Evolutionary conservation across 2,113 vertebrate species (phyloP), one percentile per base, ranked within the genome.

Genomic region (Heterochromis multidens): DNA sequence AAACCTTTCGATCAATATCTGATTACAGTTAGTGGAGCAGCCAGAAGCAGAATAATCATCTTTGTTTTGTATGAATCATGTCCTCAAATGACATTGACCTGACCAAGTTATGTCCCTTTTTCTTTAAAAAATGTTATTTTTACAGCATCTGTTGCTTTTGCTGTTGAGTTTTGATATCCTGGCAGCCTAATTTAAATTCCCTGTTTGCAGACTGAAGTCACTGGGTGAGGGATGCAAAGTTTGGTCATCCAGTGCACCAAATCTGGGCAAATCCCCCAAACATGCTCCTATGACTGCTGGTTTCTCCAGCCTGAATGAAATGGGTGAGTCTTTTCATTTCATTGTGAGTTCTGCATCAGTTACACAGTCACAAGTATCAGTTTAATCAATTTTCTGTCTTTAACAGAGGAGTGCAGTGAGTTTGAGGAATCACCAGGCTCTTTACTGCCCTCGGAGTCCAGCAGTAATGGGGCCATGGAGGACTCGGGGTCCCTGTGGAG

Each of bases 231-330:
- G 97, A 16, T 92, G 94, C 88, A 98, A 97, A 90, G 97, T 97
- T 86, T 97, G 97, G 97, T 98, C 97, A 0, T 98, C 96, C 58
- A 98, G 97, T 0, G 97, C 97, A 11, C 97, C 97, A 31, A 98
- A 98, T 91, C 91, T 98, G 82, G 97, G 97, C 58, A 98, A 98
- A 80, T 97, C 97, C 14, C 97, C 97, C 61, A 97, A 97, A 90
- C 97, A 97, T 63, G 94, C 94, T 1, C 97, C 97, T 6, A 97
- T 98, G 79, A 96, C 95, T 2, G 96, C 94, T 0, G 97, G 96
- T 54, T 98, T 98, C 59, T 96, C 97, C 91, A 98, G 97, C 94
- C 96, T 98, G 83, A 97, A 96, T 6, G 97, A 98, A 87, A 98
- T 98, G 97, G 97, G 97, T 98, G 94, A 96, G 91, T 56, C 25